Percentiles rank a stretch among this genome's conserved stretches.
These are phyloP conservation scores for Dunckerocampus dactyliophorus DNA, from an alignment of 2,113 vertebrate genomes.

Conservation along the genomic window DNA sequence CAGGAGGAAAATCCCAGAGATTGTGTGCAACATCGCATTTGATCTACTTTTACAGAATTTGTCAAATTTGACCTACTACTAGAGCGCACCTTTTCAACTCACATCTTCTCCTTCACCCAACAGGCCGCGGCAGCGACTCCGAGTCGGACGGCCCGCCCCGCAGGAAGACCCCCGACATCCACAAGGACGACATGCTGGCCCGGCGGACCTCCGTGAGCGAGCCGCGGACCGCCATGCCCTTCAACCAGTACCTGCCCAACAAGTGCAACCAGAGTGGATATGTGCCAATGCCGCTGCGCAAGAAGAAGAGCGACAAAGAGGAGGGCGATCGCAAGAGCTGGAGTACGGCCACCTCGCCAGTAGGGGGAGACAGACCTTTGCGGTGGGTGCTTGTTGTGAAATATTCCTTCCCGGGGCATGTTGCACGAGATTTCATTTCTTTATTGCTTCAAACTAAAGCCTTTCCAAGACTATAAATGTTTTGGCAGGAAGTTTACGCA, in stretches of 20 bases:
- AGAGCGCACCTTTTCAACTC: no score
- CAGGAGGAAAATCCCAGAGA: background rate
- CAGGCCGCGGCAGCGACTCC: slow-evolving; percentile 94
- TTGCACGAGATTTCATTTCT: no score
- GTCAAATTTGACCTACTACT: background rate
- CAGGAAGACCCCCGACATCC: slow-evolving; percentile 89
- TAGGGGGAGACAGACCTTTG: slow-evolving; percentile 85
- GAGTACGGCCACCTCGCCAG: slow-evolving; percentile 87
- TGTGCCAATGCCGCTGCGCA: slow-evolving; percentile 79
- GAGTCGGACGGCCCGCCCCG: slow-evolving; percentile 86
- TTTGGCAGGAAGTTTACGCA: no score
- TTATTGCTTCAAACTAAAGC: no score
- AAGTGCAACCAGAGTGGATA: slow-evolving; percentile 92
- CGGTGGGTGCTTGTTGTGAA: slow-evolving; percentile 73
- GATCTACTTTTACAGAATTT: no score
- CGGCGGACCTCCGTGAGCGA: slow-evolving; percentile 87
- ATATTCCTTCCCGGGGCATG: no score
- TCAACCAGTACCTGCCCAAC: slow-evolving; percentile 98
- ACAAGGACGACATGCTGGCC: slow-evolving; percentile 93
- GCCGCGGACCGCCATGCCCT: slow-evolving; percentile 86
- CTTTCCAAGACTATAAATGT: no score
- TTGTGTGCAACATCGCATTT: no score
- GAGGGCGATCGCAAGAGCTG: slow-evolving; percentile 86
- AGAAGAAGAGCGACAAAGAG: slow-evolving; percentile 82
- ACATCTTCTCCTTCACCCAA: background rate